Conservation (phyloP, 30 jellyfish, hydroid and myxozoan genomes). For the Cassiopea andromeda region DNA sequence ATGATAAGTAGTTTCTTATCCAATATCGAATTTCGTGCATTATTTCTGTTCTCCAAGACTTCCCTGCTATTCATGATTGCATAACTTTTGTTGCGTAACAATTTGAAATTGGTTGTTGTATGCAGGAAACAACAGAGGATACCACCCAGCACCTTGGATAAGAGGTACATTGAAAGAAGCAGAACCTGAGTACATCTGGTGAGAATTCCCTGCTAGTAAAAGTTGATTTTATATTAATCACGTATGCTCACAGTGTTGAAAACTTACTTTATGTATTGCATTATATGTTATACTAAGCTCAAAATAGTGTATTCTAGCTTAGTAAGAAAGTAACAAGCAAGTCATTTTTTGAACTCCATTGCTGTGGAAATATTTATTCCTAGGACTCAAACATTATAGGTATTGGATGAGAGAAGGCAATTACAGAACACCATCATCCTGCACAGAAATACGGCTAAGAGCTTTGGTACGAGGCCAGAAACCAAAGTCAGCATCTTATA, state of each 20-base stretch:
- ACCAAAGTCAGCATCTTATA: constrained; percentile 47
- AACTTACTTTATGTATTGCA: no score
- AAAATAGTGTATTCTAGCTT: no score
- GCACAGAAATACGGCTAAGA: constrained; percentile 58
- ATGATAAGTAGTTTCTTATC: no score
- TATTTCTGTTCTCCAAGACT: no score
- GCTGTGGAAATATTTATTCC: not conserved
- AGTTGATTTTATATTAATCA: no score
- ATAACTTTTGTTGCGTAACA: no score
- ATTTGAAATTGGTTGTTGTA: no score
- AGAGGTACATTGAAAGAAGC: not conserved
- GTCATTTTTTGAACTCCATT: not conserved
- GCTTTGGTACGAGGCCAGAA: not conserved
- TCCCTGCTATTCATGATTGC: no score
- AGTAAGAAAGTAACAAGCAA: no score
- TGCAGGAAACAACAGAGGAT: constrained; percentile 20
- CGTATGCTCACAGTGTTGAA: no score
- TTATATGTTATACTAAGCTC: no score
- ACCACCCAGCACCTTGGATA: constrained; percentile 60
- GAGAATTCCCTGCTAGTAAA: not conserved
- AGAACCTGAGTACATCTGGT: constrained; percentile 68
- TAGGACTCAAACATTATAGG: constrained; percentile 9
- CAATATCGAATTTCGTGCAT: no score
- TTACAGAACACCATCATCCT: constrained; percentile 46
- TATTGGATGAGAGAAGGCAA: constrained; percentile 88